phyloP scores from a whole-genome alignment of 1,140 invertebrate genomes.

The Caenorhabditis inopinata region DNA sequence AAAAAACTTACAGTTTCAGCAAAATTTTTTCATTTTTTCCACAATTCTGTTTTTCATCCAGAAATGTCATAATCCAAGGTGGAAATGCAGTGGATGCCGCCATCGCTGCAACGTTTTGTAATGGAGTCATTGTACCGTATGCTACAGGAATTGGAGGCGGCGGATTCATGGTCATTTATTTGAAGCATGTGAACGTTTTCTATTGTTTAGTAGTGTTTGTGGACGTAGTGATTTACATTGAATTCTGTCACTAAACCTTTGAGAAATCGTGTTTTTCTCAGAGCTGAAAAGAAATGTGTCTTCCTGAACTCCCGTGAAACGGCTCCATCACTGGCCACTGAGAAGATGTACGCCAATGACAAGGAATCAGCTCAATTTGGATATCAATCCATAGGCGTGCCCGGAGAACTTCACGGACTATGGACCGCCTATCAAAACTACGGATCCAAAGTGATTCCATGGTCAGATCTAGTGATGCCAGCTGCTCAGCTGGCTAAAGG shows the following conservation, averaged over 20 bases:
- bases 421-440: conserved; percentile 78
- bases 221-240: no score
- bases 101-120: neutral
- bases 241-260: no score
- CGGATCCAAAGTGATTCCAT: conserved; percentile 75
- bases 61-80: conserved; percentile 2
- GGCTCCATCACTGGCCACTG: conserved; percentile 74
- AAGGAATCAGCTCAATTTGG: conserved; percentile 68
- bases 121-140: conserved; percentile 75
- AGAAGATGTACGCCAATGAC: conserved; percentile 72
- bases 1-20: no score
- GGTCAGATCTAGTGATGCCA: conserved; percentile 78
- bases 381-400: conserved; percentile 77
- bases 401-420: conserved; percentile 84
- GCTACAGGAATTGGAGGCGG: conserved; percentile 84
- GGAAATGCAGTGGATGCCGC: conserved; percentile 11
- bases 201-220: no score
- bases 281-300: conserved; percentile 45
- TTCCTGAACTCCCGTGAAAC: conserved; percentile 77
- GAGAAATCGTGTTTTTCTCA: conserved; percentile 24
- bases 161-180: conserved; percentile 79
- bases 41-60: no score
- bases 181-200: conserved; percentile 60
- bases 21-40: no score
- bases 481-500: conserved; percentile 77